Conservation (phyloP, 1,140 invertebrate genomes). For the Choristoneura fumiferana region DNA sequence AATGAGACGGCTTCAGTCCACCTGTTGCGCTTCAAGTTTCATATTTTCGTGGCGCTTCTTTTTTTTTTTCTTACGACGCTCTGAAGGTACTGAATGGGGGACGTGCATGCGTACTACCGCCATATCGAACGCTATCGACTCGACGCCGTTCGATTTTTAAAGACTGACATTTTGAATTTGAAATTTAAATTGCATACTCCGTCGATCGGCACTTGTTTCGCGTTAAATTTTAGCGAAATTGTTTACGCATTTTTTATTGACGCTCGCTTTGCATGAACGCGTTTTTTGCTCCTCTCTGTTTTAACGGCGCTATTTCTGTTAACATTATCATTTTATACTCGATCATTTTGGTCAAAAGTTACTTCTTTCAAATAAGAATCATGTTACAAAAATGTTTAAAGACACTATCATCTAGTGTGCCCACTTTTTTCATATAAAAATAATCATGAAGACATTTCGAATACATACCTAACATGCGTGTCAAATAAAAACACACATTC, state of each 20-base stretch:
- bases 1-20: conserved; percentile 75
- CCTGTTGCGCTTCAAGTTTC: conserved; percentile 70
- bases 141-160: conserved; percentile 54
- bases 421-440: too few species aligned
- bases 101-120: conserved; percentile 65
- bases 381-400: too few species aligned
- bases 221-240: conserved; percentile 10
- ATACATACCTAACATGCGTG: conserved; percentile 9
- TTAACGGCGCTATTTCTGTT: too few species aligned
- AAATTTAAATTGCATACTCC: conserved; percentile 24
- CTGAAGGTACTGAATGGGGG: conserved; percentile 63
- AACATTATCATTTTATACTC: too few species aligned
- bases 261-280: too few species aligned
- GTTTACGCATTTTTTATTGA: background rate
- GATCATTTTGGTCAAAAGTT: too few species aligned
- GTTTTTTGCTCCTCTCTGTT: too few species aligned
- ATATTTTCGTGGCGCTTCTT: conserved; percentile 65
- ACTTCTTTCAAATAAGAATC: too few species aligned
- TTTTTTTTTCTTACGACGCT: conserved; percentile 69
- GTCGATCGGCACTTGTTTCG: background rate
- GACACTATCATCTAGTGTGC: too few species aligned
- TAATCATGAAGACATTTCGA: background rate
- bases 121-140: conserved; percentile 64
- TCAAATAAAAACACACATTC: conserved; percentile 21
- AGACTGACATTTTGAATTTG: conserved; percentile 32